Evolutionary conservation across 2,797 vertebrate genomes (phyloP).

Genomic region (Syncerus caffer): DNA sequence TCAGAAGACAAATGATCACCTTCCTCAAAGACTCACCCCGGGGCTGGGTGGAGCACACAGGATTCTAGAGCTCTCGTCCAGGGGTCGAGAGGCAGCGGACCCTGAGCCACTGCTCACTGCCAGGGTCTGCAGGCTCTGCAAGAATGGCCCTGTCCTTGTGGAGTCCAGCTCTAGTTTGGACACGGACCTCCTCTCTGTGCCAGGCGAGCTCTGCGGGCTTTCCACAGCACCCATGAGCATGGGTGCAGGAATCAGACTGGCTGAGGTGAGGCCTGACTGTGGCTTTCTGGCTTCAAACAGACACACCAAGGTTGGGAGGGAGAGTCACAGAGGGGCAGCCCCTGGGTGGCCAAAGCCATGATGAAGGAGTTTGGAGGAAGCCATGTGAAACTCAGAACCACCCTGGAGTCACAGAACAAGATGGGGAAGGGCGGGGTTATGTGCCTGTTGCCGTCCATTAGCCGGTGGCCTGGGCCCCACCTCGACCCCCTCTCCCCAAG

Average conservation of each 20-base stretch:
- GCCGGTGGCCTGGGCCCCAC: not conserved
- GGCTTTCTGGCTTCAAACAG: not conserved
- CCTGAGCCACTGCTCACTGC: not conserved
- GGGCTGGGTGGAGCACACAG: not conserved
- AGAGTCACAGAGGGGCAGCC: not conserved
- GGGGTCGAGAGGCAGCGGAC: not conserved
- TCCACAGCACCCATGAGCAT: not conserved
- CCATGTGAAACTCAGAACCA: too few relatives aligned
- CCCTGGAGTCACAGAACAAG: not conserved
- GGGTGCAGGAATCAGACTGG: not conserved
- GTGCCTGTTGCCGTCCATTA: not conserved
- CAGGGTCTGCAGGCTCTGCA: not conserved
- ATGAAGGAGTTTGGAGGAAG: not conserved
- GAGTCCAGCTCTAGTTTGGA: not conserved
- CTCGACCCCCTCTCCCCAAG: not conserved
- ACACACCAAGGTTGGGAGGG: not conserved
- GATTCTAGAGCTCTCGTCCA: accelerated
- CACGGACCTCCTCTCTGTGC: not conserved
- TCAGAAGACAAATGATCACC: not conserved
- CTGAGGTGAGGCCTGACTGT: not conserved
- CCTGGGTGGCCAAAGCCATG: not conserved
- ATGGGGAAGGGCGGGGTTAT: not conserved
- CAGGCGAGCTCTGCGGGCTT: not conserved
- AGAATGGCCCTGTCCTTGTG: not conserved
- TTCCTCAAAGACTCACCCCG: not conserved